phyloP scores from a whole-genome alignment of 1,140 invertebrate genomes.

The Himalopsyche phryganea region DNA sequence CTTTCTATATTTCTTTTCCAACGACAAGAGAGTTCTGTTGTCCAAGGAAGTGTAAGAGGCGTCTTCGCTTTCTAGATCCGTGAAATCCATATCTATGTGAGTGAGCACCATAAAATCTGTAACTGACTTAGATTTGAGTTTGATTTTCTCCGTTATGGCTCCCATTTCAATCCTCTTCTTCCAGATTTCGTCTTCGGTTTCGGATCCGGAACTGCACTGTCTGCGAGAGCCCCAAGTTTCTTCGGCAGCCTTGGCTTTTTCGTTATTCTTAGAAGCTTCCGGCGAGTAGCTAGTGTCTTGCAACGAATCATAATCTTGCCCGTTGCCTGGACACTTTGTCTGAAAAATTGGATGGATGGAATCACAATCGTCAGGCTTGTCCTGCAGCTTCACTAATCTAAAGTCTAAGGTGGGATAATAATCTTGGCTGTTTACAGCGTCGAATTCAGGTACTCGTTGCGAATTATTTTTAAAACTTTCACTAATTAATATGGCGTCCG shows the following conservation, averaged over 20 bases:
- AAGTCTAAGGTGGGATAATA: constrained; percentile 30
- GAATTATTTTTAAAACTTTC: constrained; percentile 16
- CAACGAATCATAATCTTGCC: constrained; percentile 27
- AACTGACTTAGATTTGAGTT: constrained; percentile 68
- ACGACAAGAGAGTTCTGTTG: constrained; percentile 9
- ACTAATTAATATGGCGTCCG: constrained; percentile 25
- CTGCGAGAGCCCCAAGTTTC: constrained; percentile 4
- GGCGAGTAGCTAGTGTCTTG: constrained; percentile 31
- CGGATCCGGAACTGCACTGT: constrained; percentile 52
- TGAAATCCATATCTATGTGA: constrained; percentile 63
- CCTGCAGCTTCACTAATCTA: constrained; percentile 21
- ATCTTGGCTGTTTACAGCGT: constrained; percentile 14
- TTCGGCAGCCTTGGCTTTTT: constrained; percentile 1
- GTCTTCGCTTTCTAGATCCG: constrained; percentile 59
- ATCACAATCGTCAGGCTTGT: not conserved
- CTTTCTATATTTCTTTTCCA: constrained; percentile 19
- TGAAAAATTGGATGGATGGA: constrained; percentile 16
- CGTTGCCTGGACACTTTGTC: constrained; percentile 12
- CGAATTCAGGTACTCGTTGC: constrained; percentile 30
- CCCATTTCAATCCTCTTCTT: constrained; percentile 60
- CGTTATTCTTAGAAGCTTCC: constrained; percentile 3
- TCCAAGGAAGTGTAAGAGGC: constrained; percentile 42
- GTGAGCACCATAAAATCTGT: constrained; percentile 73
- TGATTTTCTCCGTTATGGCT: constrained; percentile 65
- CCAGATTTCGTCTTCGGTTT: constrained; percentile 68